Conservation (phyloP, 2,888 invertebrate species). For the Noctua fimbriata region DNA sequence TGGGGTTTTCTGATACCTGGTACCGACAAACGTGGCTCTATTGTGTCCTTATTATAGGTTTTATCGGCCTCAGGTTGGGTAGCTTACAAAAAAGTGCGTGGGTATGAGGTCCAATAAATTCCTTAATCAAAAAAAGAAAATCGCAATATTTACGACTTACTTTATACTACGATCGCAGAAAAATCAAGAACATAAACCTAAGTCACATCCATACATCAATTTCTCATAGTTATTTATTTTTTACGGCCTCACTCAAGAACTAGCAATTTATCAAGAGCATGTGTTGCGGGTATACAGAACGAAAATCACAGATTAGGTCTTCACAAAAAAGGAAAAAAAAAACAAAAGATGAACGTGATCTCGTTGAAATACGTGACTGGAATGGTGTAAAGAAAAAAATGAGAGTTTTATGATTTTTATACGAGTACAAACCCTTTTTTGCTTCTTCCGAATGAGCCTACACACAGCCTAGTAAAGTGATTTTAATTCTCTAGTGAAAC, state of each 20-base stretch:
- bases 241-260: conserved; percentile 71
- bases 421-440: conserved; percentile 72
- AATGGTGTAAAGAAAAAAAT: conserved; percentile 72
- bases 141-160: conserved; percentile 38
- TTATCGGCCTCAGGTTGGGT: conserved; percentile 24
- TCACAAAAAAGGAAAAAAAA: conserved; percentile 73
- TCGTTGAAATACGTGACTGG: conserved; percentile 77
- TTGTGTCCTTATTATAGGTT: conserved; percentile 48
- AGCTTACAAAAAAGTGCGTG: conserved; percentile 25
- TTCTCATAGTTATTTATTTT: conserved; percentile 79
- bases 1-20: conserved; percentile 55
- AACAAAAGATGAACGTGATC: conserved; percentile 82
- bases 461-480: conserved; percentile 50
- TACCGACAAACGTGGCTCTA: conserved; percentile 37
- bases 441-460: conserved; percentile 65
- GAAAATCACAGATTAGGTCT: conserved; percentile 80
- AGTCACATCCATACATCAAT: conserved; percentile 76
- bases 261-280: conserved; percentile 84
- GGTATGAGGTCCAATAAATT: conserved; percentile 19
- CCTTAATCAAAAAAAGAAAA: conserved; percentile 24
- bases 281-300: conserved; percentile 75
- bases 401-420: conserved; percentile 82
- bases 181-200: conserved; percentile 64
- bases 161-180: conserved; percentile 16
- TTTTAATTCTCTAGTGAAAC: conserved; percentile 64